Evolutionary conservation across 2,888 invertebrate species (phyloP), one percentile per base, ranked within the genome.

Genomic region (Epistrophe eligans): DNA sequence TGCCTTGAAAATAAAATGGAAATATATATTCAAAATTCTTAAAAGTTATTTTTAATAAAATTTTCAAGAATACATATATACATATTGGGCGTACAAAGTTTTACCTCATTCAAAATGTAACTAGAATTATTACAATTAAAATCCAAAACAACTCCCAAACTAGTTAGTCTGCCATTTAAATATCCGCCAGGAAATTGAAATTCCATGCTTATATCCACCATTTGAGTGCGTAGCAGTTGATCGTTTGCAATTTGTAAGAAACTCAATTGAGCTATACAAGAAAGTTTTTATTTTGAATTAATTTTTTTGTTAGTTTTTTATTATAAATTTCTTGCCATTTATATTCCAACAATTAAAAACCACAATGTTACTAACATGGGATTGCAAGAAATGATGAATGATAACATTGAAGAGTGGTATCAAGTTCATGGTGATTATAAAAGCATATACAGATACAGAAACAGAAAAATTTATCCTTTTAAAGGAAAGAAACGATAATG

Each of bases 291-390:
- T 43, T 45, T 45, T 10, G 8, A 50, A 43, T 15, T 13, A 10
- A 11, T 11, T 38, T 38, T 38, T 17, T 35, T 35, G 0, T 35
- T 24, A 24, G 3, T 35, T 35, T 8, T 1, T 35, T 7, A 35
- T 4, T 32, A 35, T 35, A 17, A 66, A 35, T 17, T 28, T 10
- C 45, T 73, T 72, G 91, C 92, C 89, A 79, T 88, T 60, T 50
- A 66, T 15, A 64, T 87, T 71, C 91, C 92, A 92, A 58, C 92
- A 92, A 77, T 92, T 91, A 81, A 92, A 91, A 17, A 91, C 77
- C 0, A 90, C 84, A 1, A 91, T 82, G 88, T 89, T 89, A 13
- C 70, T 72, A 38, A 91, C 83, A 67, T 90, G 89, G 0, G 87
- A 79, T 66, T 90, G 85, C 43, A 90, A 45, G 77, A 91, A 91